Evolutionary conservation across 1,140 invertebrate species (phyloP).

Genomic region (Lanistes nyassanus): DNA sequence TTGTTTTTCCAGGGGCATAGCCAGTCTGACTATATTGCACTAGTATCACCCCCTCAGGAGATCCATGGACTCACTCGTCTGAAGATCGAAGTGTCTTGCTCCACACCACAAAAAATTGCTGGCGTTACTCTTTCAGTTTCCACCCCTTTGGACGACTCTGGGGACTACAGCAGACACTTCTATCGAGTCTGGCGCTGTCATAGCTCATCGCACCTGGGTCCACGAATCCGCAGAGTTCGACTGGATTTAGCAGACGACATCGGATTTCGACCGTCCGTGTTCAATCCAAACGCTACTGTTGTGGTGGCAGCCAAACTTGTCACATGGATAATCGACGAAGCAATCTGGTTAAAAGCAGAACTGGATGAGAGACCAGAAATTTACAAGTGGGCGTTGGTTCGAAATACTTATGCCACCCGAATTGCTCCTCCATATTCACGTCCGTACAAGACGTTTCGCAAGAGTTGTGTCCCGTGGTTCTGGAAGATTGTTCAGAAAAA

Average conservation of each 20-base stretch:
- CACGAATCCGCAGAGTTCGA: constrained; percentile 10
- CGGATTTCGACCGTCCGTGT: constrained; percentile 19
- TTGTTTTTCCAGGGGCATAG: too few species aligned
- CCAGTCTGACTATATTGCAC: too few species aligned
- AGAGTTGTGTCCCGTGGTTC: constrained; percentile 35
- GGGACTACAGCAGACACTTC: neutral
- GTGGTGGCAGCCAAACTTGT: constrained; percentile 1
- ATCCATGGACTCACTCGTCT: neutral
- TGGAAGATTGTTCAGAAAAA: constrained; percentile 16
- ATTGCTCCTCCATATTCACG: constrained; percentile 33
- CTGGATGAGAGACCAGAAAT: neutral
- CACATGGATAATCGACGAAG: constrained; percentile 17
- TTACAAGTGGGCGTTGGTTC: constrained; percentile 21
- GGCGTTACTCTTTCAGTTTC: constrained; percentile 2
- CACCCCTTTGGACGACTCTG: neutral
- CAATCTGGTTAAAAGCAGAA: neutral
- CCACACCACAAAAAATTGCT: neutral
- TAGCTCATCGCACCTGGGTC: neutral
- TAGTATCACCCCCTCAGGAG: too few species aligned
- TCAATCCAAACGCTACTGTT: constrained; percentile 10
- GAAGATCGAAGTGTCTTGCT: constrained; percentile 4
- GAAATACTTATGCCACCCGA: constrained; percentile 20
- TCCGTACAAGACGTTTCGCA: constrained; percentile 19
- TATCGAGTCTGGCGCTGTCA: neutral
- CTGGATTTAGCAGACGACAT: constrained; percentile 21